phyloP scores from a whole-genome alignment of 2,797 vertebrate species.

The Luscinia luscinia region DNA sequence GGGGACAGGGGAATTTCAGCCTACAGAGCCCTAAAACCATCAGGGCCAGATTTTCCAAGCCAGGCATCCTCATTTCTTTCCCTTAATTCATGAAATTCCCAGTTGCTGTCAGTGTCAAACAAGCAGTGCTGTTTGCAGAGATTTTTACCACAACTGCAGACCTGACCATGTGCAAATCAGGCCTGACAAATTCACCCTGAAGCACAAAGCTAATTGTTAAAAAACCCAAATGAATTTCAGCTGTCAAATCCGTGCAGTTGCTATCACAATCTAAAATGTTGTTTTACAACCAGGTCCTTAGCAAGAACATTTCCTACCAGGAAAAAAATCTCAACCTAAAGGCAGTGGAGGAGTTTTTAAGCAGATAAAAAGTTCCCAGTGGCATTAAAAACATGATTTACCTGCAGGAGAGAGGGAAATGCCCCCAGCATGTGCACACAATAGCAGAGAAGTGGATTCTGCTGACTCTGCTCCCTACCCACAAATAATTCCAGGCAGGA shows the following conservation, averaged over 20 bases:
- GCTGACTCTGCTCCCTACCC: background rate
- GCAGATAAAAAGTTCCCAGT: background rate
- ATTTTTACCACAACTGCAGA: background rate
- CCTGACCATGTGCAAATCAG: background rate
- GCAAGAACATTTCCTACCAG: background rate
- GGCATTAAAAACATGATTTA: background rate
- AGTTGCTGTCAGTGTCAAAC: background rate
- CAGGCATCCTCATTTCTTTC: background rate
- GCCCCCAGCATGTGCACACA: background rate
- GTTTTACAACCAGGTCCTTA: background rate
- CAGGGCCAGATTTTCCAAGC: background rate
- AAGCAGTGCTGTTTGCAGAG: background rate
- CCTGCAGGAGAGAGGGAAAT: background rate
- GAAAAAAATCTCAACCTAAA: background rate
- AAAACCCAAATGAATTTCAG: background rate
- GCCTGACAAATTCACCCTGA: background rate
- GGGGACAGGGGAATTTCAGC: background rate
- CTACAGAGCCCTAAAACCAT: background rate
- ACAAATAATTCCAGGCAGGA: background rate
- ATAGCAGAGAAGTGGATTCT: fast-evolving
- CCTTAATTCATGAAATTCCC: background rate
- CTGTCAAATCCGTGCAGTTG: background rate
- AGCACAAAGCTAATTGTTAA: background rate
- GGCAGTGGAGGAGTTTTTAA: background rate
- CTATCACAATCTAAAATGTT: background rate